These are phyloP conservation scores for Arizona elegans DNA, from an alignment of 2,113 vertebrate species.

Conservation along the genomic window DNA sequence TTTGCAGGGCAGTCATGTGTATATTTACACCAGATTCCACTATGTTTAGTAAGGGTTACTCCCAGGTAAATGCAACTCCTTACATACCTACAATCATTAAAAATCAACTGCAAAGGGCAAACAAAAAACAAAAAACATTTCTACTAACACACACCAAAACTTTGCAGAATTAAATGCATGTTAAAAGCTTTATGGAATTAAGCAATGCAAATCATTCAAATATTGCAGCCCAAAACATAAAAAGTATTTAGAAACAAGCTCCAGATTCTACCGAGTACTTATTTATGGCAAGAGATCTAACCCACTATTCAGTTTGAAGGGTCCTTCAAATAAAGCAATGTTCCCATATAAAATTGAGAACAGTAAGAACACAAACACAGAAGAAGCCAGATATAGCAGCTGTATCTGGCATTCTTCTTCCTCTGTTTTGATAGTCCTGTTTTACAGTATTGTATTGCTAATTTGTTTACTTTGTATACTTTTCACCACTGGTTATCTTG, in stretches of 20 bases:
- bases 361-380: background rate
- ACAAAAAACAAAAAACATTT: constrained; percentile 39
- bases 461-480: background rate
- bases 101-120: constrained; percentile 42
- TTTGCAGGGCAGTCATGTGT: constrained; percentile 16
- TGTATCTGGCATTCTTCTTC: background rate
- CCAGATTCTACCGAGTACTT: background rate
- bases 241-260: background rate
- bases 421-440: background rate
- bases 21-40: constrained; percentile 27
- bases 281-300: background rate
- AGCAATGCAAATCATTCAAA: constrained; percentile 52
- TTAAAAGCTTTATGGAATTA: constrained; percentile 54
- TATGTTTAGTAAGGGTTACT: background rate
- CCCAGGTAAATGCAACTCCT: background rate
- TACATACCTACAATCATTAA: constrained; percentile 38
- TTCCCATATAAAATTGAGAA: background rate
- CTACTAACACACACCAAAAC: constrained; percentile 26
- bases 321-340: background rate
- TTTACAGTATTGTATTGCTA: background rate
- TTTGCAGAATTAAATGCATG: constrained; percentile 47
- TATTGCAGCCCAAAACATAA: constrained; percentile 42
- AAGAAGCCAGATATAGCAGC: background rate
- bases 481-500: background rate
- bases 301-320: background rate